Evolutionary conservation across 2,113 vertebrate genomes (phyloP).

Genomic region (Carassius carassius): DNA sequence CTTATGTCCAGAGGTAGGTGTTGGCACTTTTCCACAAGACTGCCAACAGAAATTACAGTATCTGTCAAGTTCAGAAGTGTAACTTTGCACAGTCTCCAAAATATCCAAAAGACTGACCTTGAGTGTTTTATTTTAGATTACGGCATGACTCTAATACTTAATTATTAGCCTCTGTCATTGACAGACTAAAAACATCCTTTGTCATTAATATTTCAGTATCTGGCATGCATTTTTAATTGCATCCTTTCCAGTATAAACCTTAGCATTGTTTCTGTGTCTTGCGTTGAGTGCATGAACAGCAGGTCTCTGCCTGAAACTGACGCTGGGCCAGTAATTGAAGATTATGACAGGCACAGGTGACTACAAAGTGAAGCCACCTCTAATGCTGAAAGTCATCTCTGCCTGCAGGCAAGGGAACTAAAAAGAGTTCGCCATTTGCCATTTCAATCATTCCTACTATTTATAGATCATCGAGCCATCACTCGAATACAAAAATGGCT

Average conservation of each 20-base stretch:
- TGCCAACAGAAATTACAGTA: conserved; percentile 4
- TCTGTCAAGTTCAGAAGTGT: conserved; percentile 21
- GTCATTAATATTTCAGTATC: neutral
- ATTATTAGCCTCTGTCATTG: neutral
- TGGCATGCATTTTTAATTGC: neutral
- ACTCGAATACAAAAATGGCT: conserved; percentile 67
- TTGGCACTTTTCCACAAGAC: conserved; percentile 2
- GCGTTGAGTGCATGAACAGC: conserved; percentile 2
- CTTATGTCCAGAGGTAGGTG: conserved; percentile 10
- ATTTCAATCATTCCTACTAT: conserved; percentile 70
- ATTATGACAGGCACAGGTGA: conserved; percentile 55
- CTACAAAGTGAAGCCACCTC: conserved; percentile 56
- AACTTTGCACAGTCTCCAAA: neutral
- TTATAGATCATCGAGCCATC: conserved; percentile 67
- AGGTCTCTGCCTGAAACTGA: conserved; percentile 50
- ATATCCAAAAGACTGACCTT: neutral
- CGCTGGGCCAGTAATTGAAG: conserved; percentile 54
- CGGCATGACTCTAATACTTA: neutral
- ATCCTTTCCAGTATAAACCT: neutral
- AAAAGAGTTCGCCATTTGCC: conserved; percentile 60
- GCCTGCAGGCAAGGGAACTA: conserved; percentile 59
- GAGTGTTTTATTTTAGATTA: neutral
- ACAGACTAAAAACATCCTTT: neutral
- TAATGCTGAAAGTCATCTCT: conserved; percentile 65
- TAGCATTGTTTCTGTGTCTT: neutral